Conservation (phyloP, 1,140 invertebrate genomes). For the Onthophagus taurus region DNA sequence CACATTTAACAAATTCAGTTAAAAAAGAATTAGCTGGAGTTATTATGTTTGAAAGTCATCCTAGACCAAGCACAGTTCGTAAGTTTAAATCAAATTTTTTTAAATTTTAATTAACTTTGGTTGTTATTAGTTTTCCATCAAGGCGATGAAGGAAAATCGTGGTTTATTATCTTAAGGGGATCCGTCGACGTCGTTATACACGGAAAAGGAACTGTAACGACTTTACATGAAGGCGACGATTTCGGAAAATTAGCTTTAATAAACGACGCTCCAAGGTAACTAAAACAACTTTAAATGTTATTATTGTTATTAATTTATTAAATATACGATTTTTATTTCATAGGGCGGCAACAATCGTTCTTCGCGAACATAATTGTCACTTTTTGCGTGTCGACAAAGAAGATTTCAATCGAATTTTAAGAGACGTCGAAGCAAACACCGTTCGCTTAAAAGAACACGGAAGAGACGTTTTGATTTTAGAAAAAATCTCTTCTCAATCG, state of each 20-base stretch:
- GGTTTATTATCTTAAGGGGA: constrained; percentile 80
- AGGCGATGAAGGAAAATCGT: constrained; percentile 80
- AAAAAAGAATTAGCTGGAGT: constrained; percentile 73
- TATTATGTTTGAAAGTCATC: constrained; percentile 74
- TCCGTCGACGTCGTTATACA: constrained; percentile 81
- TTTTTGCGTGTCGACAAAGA: constrained; percentile 81
- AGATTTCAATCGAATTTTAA: constrained; percentile 74
- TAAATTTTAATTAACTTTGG: background rate
- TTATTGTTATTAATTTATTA: background rate
- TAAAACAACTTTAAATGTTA: too few relatives aligned
- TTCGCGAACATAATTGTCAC: constrained; percentile 76
- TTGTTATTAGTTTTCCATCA: constrained; percentile 72
- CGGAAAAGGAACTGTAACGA: constrained; percentile 77
- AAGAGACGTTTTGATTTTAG: constrained; percentile 74
- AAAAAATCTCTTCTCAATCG: constrained; percentile 53
- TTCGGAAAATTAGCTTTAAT: constrained; percentile 83
- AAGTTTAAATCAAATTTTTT: constrained; percentile 45
- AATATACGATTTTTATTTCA: constrained; percentile 19
- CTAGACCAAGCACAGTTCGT: constrained; percentile 68
- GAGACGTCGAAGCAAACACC: constrained; percentile 83
- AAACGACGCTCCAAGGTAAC: constrained; percentile 75
- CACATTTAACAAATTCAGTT: constrained; percentile 74
- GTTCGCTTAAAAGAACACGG: constrained; percentile 80
- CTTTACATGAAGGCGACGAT: constrained; percentile 77
- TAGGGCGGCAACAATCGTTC: constrained; percentile 76